phyloP scores from a whole-genome alignment of 1,140 invertebrate genomes.

The Pararge aegeria region DNA sequence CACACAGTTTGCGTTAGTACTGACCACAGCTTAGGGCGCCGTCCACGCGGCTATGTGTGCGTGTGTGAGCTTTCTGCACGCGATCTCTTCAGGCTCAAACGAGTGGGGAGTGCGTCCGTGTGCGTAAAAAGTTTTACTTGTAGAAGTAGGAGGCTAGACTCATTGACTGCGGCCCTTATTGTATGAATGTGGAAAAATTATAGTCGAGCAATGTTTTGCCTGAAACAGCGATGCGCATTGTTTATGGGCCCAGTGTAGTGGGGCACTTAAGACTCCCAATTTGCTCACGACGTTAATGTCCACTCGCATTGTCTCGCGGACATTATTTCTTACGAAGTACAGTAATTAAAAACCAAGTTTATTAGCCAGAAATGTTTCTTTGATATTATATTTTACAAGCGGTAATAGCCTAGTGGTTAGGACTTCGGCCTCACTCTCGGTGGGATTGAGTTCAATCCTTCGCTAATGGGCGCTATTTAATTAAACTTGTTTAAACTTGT shows the following conservation, averaged over 20 bases:
- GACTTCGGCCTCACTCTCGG: too few species aligned
- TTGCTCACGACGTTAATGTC: conserved; percentile 63
- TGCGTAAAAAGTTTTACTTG: conserved; percentile 67
- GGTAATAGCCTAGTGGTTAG: too few species aligned
- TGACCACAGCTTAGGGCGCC: conserved; percentile 79
- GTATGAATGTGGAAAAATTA: conserved; percentile 80
- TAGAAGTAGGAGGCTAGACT: conserved; percentile 74
- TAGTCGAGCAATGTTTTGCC: conserved; percentile 73
- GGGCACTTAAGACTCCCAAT: conserved; percentile 71
- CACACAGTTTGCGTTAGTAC: conserved; percentile 78
- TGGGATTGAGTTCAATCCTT: too few species aligned
- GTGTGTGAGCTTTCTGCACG: conserved; percentile 77
- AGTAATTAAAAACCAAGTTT: conserved; percentile 55
- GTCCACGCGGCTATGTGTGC: conserved; percentile 66
- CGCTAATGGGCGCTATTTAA: too few species aligned
- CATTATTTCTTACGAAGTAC: conserved; percentile 66
- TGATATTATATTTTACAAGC: conserved; percentile 11
- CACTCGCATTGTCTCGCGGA: conserved; percentile 55
- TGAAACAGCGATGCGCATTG: conserved; percentile 70
- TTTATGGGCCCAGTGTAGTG: conserved; percentile 54
- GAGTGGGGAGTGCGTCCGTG: conserved; percentile 69
- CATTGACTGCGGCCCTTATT: conserved; percentile 78
- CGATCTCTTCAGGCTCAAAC: conserved; percentile 67
- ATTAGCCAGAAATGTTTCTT: conserved; percentile 2
- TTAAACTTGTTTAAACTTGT: too few species aligned